Evolutionary conservation across 64 coral and sea anemone species (phyloP).

Genomic region (Porites australiensis): DNA sequence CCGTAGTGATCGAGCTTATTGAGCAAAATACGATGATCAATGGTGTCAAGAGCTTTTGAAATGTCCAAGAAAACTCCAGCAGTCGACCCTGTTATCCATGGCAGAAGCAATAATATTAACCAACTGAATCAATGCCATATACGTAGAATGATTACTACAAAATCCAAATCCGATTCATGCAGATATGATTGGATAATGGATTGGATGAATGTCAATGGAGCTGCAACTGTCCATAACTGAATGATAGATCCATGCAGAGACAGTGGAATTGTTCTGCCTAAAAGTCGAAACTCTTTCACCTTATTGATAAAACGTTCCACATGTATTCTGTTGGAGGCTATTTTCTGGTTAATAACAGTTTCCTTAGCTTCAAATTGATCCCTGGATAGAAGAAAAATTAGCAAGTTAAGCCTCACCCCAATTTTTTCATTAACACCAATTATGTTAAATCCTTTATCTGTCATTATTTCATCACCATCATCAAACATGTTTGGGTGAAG

Average conservation of each 20-base stretch:
- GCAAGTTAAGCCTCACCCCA: conserved; percentile 5
- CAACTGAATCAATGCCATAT: too few relatives aligned
- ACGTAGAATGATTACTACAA: too few relatives aligned
- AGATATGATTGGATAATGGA: too few relatives aligned
- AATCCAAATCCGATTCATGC: too few relatives aligned
- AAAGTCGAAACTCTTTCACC: conserved; percentile 17
- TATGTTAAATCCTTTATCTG: conserved; percentile 27
- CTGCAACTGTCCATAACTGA: background rate
- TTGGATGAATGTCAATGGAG: background rate
- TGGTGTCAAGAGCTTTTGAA: too few relatives aligned
- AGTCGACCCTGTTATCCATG: too few relatives aligned
- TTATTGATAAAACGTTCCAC: conserved; percentile 29
- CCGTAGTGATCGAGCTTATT: too few relatives aligned
- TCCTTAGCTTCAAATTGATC: conserved; percentile 9
- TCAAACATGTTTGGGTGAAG: too few relatives aligned
- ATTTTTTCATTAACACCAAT: background rate
- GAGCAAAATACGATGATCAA: too few relatives aligned
- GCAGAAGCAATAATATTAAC: too few relatives aligned
- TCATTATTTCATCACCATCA: background rate
- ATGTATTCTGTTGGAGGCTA: conserved; percentile 8
- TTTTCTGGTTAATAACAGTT: conserved; percentile 8
- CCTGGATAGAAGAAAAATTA: background rate
- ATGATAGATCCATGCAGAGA: conserved; percentile 2
- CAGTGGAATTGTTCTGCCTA: conserved; percentile 29
- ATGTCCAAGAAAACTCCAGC: too few relatives aligned